These are phyloP conservation scores for Cynopterus sphinx DNA, from an alignment of 2,797 vertebrate species.

Conservation along the genomic window DNA sequence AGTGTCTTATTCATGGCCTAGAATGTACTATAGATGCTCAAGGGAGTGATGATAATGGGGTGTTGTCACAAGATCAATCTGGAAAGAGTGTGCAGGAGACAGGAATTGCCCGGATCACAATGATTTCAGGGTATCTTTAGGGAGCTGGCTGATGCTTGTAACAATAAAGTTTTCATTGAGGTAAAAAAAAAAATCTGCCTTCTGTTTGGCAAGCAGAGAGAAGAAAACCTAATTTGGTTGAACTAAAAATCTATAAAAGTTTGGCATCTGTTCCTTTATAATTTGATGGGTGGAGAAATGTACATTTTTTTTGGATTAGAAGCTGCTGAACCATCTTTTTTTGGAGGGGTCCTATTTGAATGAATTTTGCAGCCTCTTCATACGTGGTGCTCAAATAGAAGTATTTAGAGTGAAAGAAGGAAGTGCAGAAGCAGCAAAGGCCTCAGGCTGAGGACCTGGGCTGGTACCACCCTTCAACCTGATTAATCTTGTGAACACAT, in stretches of 20 bases:
- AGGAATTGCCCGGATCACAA: background rate
- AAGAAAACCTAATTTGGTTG: conserved; percentile 26
- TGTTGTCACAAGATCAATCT: background rate
- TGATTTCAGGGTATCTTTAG: background rate
- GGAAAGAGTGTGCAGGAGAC: background rate
- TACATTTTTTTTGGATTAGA: conserved; percentile 5
- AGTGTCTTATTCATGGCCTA: background rate
- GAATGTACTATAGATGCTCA: background rate
- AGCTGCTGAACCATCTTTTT: conserved; percentile 43
- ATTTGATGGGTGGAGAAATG: conserved; percentile 40
- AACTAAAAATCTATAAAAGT: conserved; percentile 27
- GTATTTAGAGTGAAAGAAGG: background rate
- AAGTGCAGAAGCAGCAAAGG: background rate
- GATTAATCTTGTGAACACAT: background rate
- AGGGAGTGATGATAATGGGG: background rate
- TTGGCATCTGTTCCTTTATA: conserved; percentile 31
- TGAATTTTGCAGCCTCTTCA: background rate
- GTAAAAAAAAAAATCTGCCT: background rate
- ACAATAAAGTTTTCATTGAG: background rate
- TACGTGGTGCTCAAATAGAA: background rate
- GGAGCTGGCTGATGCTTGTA: background rate
- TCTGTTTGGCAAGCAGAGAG: background rate
- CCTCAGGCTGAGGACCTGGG: background rate
- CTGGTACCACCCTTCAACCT: background rate
- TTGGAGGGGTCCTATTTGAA: background rate